A percentile compares a stretch with the other conserved stretches of the same genome.
Evolutionary conservation across 2,888 invertebrate species (phyloP).

Genomic region (Conops quadrifasciatus): DNA sequence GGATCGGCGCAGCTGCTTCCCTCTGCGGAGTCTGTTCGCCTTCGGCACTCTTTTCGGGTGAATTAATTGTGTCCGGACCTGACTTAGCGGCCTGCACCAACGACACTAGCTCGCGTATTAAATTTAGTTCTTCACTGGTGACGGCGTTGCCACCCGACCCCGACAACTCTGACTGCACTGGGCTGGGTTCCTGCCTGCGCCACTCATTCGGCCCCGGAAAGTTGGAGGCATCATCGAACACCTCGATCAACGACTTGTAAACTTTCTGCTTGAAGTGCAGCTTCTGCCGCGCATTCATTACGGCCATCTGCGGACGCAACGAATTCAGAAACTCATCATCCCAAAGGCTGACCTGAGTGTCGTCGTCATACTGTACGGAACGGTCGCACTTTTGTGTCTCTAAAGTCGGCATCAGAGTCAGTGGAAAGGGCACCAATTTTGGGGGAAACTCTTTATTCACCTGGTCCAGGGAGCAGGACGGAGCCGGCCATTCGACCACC

Average conservation of each 20-base stretch:
- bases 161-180: not conserved
- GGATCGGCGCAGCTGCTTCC: not conserved
- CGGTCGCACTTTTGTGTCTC: conserved; percentile 6
- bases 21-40: not conserved
- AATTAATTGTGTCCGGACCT: conserved; percentile 39
- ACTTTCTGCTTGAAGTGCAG: conserved; percentile 57
- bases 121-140: conserved; percentile 46
- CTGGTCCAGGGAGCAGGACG: not conserved
- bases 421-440: not conserved
- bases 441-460: not conserved
- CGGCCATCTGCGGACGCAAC: conserved; percentile 52
- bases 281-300: conserved; percentile 59
- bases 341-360: conserved; percentile 32
- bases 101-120: conserved; percentile 54
- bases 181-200: conserved; percentile 46
- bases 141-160: not conserved
- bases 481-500: not conserved
- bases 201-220: conserved; percentile 49
- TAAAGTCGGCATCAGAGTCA: not conserved
- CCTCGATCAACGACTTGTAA: conserved; percentile 53
- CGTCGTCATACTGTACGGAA: conserved; percentile 29
- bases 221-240: conserved; percentile 54
- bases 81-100: conserved; percentile 53
- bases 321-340: conserved; percentile 53
- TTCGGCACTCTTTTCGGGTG: conserved; percentile 4